A percentile compares a stretch with the other conserved stretches of the same genome.
phyloP scores from a whole-genome alignment of 2,797 vertebrate species.

The Sphenodon punctatus region DNA sequence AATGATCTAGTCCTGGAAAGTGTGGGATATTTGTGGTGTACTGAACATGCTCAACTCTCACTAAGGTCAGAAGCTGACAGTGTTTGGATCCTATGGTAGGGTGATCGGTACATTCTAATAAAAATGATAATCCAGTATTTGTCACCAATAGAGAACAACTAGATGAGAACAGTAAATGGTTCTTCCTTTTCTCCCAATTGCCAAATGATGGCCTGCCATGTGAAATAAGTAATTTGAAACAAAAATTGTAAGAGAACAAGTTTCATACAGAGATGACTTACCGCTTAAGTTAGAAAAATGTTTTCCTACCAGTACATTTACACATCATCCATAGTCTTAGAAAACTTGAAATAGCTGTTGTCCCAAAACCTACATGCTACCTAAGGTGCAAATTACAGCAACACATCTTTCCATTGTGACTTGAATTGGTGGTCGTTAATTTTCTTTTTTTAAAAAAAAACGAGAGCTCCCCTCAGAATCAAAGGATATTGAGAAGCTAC shows the following conservation, averaged over 20 bases:
- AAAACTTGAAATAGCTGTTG: background rate
- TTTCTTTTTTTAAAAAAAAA: too few relatives aligned
- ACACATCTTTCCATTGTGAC: background rate
- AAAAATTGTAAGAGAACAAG: background rate
- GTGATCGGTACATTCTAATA: background rate
- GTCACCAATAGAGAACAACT: background rate
- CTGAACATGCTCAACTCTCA: background rate
- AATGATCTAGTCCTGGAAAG: background rate
- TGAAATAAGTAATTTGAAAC: background rate
- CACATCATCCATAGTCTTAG: background rate
- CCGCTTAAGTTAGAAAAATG: background rate
- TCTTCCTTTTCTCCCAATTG: background rate
- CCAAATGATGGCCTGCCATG: background rate
- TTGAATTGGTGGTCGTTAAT: background rate
- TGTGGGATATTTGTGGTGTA: background rate
- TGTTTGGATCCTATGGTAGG: background rate
- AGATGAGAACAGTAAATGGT: background rate
- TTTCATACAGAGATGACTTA: background rate
- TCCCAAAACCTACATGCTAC: background rate
- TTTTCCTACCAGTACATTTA: background rate
- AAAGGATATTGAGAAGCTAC: too few relatives aligned
- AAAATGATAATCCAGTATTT: background rate
- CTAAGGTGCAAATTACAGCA: background rate
- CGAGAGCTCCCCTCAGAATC: background rate
- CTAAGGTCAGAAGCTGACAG: background rate